A percentile compares a stretch with the other conserved stretches of the same genome.
Evolutionary conservation across 2,113 vertebrate genomes (phyloP).

Genomic region (Hydrolagus affinis): DNA sequence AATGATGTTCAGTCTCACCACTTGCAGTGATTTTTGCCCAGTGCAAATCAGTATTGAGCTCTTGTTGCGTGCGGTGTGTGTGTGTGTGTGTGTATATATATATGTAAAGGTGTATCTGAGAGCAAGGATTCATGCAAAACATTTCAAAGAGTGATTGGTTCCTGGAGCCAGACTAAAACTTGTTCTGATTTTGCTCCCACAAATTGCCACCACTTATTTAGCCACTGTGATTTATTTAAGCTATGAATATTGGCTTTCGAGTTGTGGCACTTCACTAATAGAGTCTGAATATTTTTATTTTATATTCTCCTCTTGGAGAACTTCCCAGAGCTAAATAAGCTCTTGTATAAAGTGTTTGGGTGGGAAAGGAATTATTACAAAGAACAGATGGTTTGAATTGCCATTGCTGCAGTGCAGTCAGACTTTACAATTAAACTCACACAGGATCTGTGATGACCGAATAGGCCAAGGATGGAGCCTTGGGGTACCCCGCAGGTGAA

Average conservation of each 20-base stretch:
- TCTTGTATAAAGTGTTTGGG: slow-evolving; percentile 2
- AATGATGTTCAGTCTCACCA: too few species aligned
- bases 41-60: too few species aligned
- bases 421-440: background rate
- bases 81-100: background rate
- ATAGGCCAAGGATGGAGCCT: too few species aligned
- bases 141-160: background rate
- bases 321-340: slow-evolving; percentile 25
- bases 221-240: background rate
- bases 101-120: background rate
- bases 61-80: background rate
- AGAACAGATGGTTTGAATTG: slow-evolving; percentile 16
- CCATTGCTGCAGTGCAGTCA: too few species aligned
- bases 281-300: background rate
- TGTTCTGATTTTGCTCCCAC: background rate
- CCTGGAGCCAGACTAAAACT: background rate
- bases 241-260: background rate
- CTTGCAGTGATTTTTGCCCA: too few species aligned
- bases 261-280: background rate
- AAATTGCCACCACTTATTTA: background rate
- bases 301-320: background rate
- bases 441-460: too few species aligned
- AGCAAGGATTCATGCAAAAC: background rate
- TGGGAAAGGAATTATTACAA: slow-evolving; percentile 30
- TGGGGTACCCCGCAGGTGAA: too few species aligned